Evolutionary conservation across 1,140 invertebrate species (phyloP).

Genomic region (Cecropterus lyciades): DNA sequence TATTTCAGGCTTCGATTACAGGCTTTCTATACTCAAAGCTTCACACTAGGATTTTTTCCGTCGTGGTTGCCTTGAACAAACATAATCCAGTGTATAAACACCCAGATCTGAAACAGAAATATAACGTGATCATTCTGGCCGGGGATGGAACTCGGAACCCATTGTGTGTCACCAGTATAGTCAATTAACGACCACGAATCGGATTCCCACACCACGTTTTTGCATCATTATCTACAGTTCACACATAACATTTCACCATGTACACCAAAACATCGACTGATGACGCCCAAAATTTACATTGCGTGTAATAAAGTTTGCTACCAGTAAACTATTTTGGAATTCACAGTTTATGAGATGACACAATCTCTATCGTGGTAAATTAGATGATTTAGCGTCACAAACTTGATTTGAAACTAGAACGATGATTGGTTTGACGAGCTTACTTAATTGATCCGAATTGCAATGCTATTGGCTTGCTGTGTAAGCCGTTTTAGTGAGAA

Average conservation of each 20-base stretch:
- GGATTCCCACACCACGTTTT: too few species aligned
- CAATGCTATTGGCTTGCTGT: constrained; percentile 38
- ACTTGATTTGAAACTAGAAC: constrained; percentile 39
- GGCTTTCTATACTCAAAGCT: too few species aligned
- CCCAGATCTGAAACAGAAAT: too few species aligned
- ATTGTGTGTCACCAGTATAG: too few species aligned
- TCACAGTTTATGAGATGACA: constrained; percentile 1
- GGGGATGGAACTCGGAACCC: too few species aligned
- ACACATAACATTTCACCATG: not conserved
- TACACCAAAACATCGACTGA: not conserved
- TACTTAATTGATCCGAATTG: constrained; percentile 44
- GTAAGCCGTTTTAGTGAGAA: constrained; percentile 10
- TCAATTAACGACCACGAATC: too few species aligned
- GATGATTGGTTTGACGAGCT: constrained; percentile 40
- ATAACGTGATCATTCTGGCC: too few species aligned
- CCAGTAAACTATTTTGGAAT: not conserved
- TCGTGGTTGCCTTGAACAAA: too few species aligned
- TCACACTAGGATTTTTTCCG: too few species aligned
- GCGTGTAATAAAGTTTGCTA: not conserved
- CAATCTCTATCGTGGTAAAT: constrained; percentile 3
- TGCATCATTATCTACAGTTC: not conserved
- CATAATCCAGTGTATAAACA: too few species aligned
- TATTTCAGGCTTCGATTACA: too few species aligned
- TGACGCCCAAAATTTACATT: not conserved
- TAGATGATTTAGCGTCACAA: constrained; percentile 30